phyloP scores from a whole-genome alignment of 2,113 vertebrate species.

The Probosciger aterrimus region DNA sequence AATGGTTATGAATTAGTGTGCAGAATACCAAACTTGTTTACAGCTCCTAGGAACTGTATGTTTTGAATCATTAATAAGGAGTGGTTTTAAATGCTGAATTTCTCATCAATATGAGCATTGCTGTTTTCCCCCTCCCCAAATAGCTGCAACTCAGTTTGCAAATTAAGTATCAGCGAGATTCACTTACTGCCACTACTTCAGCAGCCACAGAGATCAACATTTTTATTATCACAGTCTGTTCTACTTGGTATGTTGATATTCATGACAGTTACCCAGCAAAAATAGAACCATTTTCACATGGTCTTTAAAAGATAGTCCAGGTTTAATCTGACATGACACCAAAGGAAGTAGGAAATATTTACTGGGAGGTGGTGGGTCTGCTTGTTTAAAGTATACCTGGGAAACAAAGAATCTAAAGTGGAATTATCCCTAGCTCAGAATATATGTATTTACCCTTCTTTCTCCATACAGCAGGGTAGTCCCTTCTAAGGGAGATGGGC shows the following conservation, averaged over 20 bases:
- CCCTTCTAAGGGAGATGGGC: not conserved
- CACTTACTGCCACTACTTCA: not conserved
- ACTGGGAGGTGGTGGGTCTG: not conserved
- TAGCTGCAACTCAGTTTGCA: not conserved
- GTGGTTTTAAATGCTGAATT: slow-evolving; percentile 12
- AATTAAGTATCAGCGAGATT: slow-evolving; percentile 15
- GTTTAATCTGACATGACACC: not conserved
- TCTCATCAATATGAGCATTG: not conserved
- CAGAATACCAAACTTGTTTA: slow-evolving; percentile 42
- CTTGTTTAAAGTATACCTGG: not conserved
- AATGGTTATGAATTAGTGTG: slow-evolving; percentile 45
- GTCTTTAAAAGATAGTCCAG: not conserved
- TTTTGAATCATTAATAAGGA: slow-evolving; percentile 48
- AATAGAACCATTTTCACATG: not conserved
- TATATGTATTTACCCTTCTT: not conserved
- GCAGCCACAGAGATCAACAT: not conserved
- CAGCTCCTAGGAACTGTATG: not conserved
- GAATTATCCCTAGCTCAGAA: not conserved
- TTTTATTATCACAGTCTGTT: slow-evolving; percentile 13
- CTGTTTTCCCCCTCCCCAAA: not conserved
- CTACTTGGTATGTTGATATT: slow-evolving; percentile 10
- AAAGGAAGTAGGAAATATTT: slow-evolving; percentile 10
- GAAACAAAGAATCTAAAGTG: not conserved
- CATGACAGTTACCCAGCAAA: not conserved
- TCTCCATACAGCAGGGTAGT: not conserved